A percentile compares a stretch with the other conserved stretches of the same genome.
These are phyloP conservation scores for Melopsittacus undulatus DNA, from an alignment of 2,797 vertebrate genomes.

Conservation along the genomic window DNA sequence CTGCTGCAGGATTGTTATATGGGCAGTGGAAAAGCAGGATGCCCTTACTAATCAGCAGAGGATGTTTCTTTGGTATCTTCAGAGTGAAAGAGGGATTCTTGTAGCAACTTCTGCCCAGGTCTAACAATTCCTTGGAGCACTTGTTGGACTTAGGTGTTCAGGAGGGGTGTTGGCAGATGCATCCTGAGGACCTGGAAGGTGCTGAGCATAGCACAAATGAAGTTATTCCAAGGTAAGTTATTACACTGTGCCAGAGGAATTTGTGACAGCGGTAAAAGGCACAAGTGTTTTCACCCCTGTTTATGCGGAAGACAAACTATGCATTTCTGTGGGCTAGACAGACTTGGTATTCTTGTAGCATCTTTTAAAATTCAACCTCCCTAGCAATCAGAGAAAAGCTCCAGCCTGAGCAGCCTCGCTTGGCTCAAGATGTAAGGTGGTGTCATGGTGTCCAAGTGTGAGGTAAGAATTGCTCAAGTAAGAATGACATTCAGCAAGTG, in stretches of 20 bases:
- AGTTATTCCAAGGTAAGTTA: neutral
- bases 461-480: neutral
- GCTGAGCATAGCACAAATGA: neutral
- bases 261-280: neutral
- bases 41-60: neutral
- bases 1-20: neutral
- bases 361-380: neutral
- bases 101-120: neutral
- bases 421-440: neutral
- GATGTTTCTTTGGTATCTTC: neutral
- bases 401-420: neutral
- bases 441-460: neutral
- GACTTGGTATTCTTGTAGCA: neutral
- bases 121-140: neutral
- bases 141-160: neutral
- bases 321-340: neutral
- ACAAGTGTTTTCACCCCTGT: neutral
- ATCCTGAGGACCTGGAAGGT: neutral
- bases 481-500: neutral
- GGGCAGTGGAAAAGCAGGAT: neutral
- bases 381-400: neutral
- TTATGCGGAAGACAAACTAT: constrained; percentile 2
- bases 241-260: neutral
- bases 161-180: neutral
- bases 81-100: neutral